Evolutionary conservation across 2,113 vertebrate genomes (phyloP), one percentile per base, ranked within the genome.

Genomic region (Hemiscyllium ocellatum): DNA sequence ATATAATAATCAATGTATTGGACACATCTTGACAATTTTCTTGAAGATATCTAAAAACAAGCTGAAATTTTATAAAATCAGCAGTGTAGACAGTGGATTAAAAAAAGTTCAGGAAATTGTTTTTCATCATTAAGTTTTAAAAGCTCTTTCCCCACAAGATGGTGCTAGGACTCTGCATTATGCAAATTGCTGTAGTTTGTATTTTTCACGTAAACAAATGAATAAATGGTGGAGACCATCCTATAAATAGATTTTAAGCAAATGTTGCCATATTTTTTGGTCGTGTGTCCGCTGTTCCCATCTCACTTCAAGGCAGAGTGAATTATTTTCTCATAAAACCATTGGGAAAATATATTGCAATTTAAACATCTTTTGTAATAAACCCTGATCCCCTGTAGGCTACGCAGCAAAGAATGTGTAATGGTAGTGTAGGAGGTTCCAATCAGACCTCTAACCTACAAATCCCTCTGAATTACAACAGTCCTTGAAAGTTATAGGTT

Each of bases 261-360:
- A 80, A n/a, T 89, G 26, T 90, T n/a, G 33, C 33, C 87, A 61
- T 65, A 1, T 3, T 61, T 65, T 15, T 91, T 91, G 29, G 15
- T 17, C 65, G 52, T 89, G 13, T 17, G 13, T 65, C 29, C 1
- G 4, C 80, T 42, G 4, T 4, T 37, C 80, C 56, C 56, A 65
- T 56, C 56, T 47, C 37, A 33, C 15, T n/a, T 91, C 37, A 91
- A 65, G 52, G 56, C 87, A 65, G 33, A 15, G 15, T 91, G 29
- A 65, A 61, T 65, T 91, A n/a, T 91, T 91, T 91, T 91, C 87
- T 91, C 61, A 65, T 17, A 91, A 65, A 5, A 91, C 56, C 87
- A 33, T 61, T 56, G 29, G 52, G 56, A 37, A 22, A 83, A 83
- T 6, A 19, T 89, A 50, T 2, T 29, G 50, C 10, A 89, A 89